Evolutionary conservation across 2,888 invertebrate genomes (phyloP), one percentile per base, ranked within the genome.

Genomic region (Drosophila limbata): DNA sequence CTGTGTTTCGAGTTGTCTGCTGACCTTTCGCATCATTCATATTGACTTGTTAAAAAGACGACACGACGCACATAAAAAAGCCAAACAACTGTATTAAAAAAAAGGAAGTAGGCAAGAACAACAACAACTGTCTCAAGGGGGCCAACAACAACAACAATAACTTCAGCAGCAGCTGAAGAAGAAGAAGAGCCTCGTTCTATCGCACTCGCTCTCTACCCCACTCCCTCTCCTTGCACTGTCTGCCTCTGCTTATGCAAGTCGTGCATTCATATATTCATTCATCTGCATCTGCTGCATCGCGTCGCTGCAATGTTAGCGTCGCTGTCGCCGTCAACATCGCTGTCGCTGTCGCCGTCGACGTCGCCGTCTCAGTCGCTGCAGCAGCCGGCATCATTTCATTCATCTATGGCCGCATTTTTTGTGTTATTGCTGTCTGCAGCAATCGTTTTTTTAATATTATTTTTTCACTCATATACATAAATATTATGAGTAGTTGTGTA

Each of bases 1-100:
- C 39, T 53, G 48, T 69, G 68, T 55, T 68, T 66, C 67, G 70
- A 72, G 74, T 63, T 77, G 84, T 89, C 84, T 80, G 88, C 81
- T 89, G 81, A 85, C 89, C 85, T 86, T 81, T 87, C 76, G 71
- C 78, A 76, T 88, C 83, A 80, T 82, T 84, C 81, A 84, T 82
- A 79, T 86, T 89, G 89, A 89, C 85, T 89, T 72, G 69, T 84
- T 84, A 84, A 85, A 84, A 87, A 73, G 79, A 60, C 64, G 74
- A 61, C 68, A 81, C 67, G 44, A 53, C 37, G 84, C 66, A 69
- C 62, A 72, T 44, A 74, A 80, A 71, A 79, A 64, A 66, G 79
- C 73, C 60, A 67, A 74, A 57, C 60, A 70, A 66, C 61, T 63
- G 66, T 42, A 55, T 61, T 50, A 42, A 62, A 64, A 61, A 55